phyloP scores from a whole-genome alignment of 2,888 invertebrate species.

The Gari tellinella region DNA sequence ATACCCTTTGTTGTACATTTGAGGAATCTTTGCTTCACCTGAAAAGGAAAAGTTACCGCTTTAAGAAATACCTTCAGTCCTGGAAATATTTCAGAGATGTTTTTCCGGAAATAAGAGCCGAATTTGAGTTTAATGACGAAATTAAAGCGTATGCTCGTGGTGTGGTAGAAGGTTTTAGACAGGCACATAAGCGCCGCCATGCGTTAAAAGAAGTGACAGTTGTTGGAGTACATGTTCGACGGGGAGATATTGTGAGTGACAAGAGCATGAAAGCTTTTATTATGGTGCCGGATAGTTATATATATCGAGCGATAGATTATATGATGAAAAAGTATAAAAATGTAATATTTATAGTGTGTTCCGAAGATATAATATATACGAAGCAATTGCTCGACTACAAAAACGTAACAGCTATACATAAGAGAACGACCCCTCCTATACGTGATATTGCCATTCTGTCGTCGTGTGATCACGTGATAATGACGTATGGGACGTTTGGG shows the following conservation, averaged over 20 bases:
- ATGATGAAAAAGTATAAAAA: conserved; percentile 22
- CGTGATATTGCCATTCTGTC: conserved; percentile 45
- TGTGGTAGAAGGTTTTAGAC: conserved; percentile 5
- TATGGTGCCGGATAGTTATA: conserved; percentile 17
- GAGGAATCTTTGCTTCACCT: conserved; percentile 1
- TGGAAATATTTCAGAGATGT: conserved; percentile 9
- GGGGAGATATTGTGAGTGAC: conserved; percentile 4
- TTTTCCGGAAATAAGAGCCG: not conserved
- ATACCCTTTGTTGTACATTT: conserved; percentile 7
- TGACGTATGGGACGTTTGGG: conserved; percentile 44
- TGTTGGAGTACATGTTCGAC: conserved; percentile 14
- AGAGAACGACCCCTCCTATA: conserved; percentile 17
- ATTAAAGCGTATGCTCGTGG: not conserved
- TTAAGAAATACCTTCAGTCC: conserved; percentile 7
- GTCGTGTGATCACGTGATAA: conserved; percentile 52
- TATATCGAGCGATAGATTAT: conserved; percentile 20
- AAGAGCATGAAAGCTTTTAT: not conserved
- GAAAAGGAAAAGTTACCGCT: not conserved
- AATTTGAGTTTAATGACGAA: conserved; percentile 3
- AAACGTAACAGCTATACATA: conserved; percentile 12
- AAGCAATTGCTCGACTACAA: conserved; percentile 22
- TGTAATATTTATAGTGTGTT: conserved; percentile 51
- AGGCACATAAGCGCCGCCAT: not conserved
- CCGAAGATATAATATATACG: conserved; percentile 41
- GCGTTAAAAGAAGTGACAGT: not conserved